phyloP scores from a whole-genome alignment of 2,888 invertebrate species.

The Scelioninae gen. 2 region DNA sequence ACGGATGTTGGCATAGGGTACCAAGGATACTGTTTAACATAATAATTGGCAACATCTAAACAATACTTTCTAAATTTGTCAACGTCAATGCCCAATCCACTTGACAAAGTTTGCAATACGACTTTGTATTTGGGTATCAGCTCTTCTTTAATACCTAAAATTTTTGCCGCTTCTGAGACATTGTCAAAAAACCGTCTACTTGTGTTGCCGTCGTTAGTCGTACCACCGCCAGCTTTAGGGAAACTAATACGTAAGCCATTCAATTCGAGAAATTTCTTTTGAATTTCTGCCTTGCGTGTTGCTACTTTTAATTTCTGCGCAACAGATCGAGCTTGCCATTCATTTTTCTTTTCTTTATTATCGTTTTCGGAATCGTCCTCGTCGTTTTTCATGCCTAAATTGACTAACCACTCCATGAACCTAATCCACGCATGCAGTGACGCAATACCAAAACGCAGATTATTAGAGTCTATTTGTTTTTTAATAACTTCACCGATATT shows the following conservation, averaged over 20 bases:
- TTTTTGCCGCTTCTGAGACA: slow-evolving; percentile 36
- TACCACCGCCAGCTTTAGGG: slow-evolving; percentile 19
- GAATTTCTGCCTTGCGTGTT: slow-evolving; percentile 47
- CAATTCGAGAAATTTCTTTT: slow-evolving; percentile 2
- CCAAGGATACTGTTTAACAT: slow-evolving; percentile 42
- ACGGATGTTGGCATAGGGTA: slow-evolving; percentile 55
- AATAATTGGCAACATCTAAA: slow-evolving; percentile 5
- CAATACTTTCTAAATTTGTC: slow-evolving; percentile 25
- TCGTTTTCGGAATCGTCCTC: slow-evolving; percentile 3
- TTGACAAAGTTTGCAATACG: slow-evolving; percentile 52
- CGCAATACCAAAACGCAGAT: slow-evolving; percentile 62
- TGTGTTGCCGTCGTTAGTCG: slow-evolving; percentile 44
- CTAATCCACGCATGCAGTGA: slow-evolving; percentile 59
- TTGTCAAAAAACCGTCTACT: slow-evolving; percentile 39
- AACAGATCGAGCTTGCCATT: slow-evolving; percentile 67
- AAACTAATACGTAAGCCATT: slow-evolving; percentile 8
- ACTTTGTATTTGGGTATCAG: slow-evolving; percentile 49
- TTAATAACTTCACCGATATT: slow-evolving; percentile 39
- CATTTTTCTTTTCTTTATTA: slow-evolving; percentile 58
- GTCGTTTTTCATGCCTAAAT: slow-evolving; percentile 64
- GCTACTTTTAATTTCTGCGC: slow-evolving; percentile 2
- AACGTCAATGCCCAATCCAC: slow-evolving; percentile 29
- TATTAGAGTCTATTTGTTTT: slow-evolving; percentile 25
- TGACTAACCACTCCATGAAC: slow-evolving; percentile 66
- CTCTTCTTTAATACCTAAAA: slow-evolving; percentile 57